A percentile compares a stretch with the other conserved stretches of the same genome.
phyloP scores from a whole-genome alignment of 2,797 vertebrate genomes.

The Etheostoma nigrum region DNA sequence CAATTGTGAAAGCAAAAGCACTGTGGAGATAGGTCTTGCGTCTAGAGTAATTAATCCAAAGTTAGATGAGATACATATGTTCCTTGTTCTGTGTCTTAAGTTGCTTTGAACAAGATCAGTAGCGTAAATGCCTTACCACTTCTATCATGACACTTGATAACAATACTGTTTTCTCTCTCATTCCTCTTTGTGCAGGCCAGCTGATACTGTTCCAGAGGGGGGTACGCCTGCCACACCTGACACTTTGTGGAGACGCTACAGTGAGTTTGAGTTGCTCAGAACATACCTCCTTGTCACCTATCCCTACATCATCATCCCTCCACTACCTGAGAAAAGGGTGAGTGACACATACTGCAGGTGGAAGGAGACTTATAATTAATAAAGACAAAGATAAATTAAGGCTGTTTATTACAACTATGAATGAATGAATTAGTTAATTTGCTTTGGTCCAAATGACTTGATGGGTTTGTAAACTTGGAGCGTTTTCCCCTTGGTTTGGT shows the following conservation, averaged over 20 bases:
- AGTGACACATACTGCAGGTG: conserved; percentile 52
- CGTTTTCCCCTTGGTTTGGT: no score
- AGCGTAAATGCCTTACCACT: not conserved
- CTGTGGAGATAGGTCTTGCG: no score
- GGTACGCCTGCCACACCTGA: conserved; percentile 87
- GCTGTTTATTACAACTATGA: no score
- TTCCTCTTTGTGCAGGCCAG: conserved; percentile 81
- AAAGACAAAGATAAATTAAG: not conserved
- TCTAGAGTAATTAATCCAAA: not conserved
- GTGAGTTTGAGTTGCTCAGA: conserved; percentile 96
- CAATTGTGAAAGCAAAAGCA: no score
- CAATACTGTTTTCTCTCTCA: not conserved
- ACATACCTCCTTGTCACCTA: conserved; percentile 93
- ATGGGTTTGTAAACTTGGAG: no score
- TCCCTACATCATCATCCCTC: conserved; percentile 92
- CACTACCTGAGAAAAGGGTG: conserved; percentile 97
- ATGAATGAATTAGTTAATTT: no score
- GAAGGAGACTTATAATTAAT: not conserved
- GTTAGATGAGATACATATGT: not conserved
- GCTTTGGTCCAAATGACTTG: no score
- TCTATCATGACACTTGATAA: not conserved
- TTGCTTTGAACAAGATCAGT: not conserved
- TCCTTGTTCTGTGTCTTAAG: not conserved
- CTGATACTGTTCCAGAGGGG: conserved; percentile 88
- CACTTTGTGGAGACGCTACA: conserved; percentile 96